A percentile compares a stretch with the other conserved stretches of the same genome.
Evolutionary conservation across 2,888 invertebrate genomes (phyloP).

Genomic region (Tanytarsus gracilentus): DNA sequence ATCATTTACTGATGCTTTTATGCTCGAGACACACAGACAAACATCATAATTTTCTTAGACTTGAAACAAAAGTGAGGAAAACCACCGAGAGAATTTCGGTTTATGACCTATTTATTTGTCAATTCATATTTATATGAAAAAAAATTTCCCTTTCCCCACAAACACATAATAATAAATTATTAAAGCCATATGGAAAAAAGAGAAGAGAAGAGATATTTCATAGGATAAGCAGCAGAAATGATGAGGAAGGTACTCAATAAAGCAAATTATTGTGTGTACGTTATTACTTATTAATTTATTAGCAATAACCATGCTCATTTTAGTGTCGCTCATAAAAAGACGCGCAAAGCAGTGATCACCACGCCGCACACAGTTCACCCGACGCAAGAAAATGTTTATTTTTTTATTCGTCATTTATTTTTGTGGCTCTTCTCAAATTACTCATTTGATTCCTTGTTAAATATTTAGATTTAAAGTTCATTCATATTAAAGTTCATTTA

Average conservation of each 20-base stretch:
- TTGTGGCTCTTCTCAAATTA: too few relatives aligned
- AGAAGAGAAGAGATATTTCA: neutral
- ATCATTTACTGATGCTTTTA: constrained; percentile 20
- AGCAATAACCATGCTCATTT: constrained; percentile 18
- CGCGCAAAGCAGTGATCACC: too few relatives aligned
- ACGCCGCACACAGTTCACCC: too few relatives aligned
- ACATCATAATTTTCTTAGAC: neutral
- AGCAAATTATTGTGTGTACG: too few relatives aligned
- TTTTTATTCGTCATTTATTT: too few relatives aligned
- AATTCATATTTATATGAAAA: constrained; percentile 3
- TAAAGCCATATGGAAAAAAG: neutral
- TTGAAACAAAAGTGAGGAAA: neutral
- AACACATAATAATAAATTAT: neutral
- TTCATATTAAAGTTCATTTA: too few relatives aligned
- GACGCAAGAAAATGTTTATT: neutral
- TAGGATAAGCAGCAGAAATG: neutral
- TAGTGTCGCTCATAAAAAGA: neutral
- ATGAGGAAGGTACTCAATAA: constrained; percentile 13
- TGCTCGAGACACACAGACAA: too few relatives aligned
- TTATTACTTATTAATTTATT: constrained; percentile 26
- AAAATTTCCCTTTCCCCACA: neutral
- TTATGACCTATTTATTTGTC: constrained; percentile 23
- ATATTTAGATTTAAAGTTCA: too few relatives aligned
- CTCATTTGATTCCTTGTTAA: too few relatives aligned
- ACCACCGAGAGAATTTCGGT: neutral